Percentiles rank a stretch among this genome's conserved stretches.
phyloP scores from a whole-genome alignment of 2,113 vertebrate genomes.

The Arothron firmamentum region DNA sequence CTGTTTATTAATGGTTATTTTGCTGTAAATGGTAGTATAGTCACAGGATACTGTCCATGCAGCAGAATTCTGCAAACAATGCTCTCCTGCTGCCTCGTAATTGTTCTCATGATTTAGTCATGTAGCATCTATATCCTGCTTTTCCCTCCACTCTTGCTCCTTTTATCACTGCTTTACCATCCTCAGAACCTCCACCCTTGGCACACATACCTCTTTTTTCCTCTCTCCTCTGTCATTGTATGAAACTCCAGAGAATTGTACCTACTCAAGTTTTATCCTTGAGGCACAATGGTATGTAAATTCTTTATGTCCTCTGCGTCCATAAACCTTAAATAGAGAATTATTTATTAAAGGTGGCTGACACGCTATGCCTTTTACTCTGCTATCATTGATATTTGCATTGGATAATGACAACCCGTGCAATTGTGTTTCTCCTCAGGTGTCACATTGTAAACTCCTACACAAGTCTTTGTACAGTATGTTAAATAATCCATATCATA shows the following conservation, averaged over 20 bases:
- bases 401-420: conserved; percentile 48
- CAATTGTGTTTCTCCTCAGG: neutral
- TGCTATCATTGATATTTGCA: conserved; percentile 52
- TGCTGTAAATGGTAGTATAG: too few relatives aligned
- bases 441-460: neutral
- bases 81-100: too few relatives aligned
- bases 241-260: conserved; percentile 33
- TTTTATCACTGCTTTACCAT: conserved; percentile 23
- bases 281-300: conserved; percentile 14
- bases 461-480: conserved; percentile 31
- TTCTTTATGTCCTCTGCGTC: conserved; percentile 27
- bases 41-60: too few relatives aligned
- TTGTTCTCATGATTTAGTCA: too few relatives aligned
- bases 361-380: too few relatives aligned
- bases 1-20: too few relatives aligned
- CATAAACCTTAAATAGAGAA: conserved; percentile 23
- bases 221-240: conserved; percentile 33
- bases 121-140: too few relatives aligned
- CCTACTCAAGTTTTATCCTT: conserved; percentile 26
- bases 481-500: conserved; percentile 27
- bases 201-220: conserved; percentile 5
- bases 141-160: neutral
- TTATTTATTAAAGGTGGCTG: conserved; percentile 50
- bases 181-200: conserved; percentile 8
- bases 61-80: too few relatives aligned